These are phyloP conservation scores for Pipra filicauda DNA, from an alignment of 2,113 vertebrate genomes.

Conservation along the genomic window DNA sequence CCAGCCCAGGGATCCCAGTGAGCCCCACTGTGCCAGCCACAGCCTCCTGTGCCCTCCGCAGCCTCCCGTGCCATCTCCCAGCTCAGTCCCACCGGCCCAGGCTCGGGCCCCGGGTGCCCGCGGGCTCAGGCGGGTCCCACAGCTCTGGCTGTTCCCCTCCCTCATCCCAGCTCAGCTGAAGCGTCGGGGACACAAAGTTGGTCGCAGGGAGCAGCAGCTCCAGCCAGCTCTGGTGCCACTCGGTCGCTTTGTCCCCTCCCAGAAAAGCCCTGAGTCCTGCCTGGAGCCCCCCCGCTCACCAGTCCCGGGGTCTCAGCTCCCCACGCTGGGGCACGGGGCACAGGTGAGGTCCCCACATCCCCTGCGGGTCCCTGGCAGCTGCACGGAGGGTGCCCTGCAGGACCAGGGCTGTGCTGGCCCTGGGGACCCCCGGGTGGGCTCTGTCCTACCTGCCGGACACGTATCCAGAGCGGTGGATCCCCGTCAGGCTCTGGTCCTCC, in stretches of 20 bases:
- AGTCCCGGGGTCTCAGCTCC: fast-evolving
- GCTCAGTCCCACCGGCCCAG: fast-evolving
- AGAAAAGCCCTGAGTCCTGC: neutral
- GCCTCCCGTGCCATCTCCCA: no score
- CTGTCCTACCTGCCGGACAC: neutral
- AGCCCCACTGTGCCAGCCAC: no score
- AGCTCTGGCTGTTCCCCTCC: neutral
- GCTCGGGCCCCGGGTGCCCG: fast-evolving
- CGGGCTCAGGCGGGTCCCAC: neutral
- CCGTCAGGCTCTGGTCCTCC: neutral
- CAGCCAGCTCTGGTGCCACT: neutral
- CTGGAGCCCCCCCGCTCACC: neutral
- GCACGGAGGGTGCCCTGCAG: fast-evolving
- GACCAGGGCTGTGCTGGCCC: neutral
- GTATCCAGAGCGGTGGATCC: neutral
- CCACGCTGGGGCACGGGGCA: fast-evolving
- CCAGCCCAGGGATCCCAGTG: no score
- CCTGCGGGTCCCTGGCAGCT: neutral
- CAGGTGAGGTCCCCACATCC: neutral
- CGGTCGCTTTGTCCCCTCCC: neutral
- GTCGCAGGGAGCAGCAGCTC: neutral
- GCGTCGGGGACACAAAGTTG: fast-evolving
- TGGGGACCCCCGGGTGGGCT: neutral
- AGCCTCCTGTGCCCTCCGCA: neutral
- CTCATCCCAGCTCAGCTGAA: fast-evolving